Evolutionary conservation across 2,113 vertebrate genomes (phyloP).

Genomic region (Setophaga petechia): DNA sequence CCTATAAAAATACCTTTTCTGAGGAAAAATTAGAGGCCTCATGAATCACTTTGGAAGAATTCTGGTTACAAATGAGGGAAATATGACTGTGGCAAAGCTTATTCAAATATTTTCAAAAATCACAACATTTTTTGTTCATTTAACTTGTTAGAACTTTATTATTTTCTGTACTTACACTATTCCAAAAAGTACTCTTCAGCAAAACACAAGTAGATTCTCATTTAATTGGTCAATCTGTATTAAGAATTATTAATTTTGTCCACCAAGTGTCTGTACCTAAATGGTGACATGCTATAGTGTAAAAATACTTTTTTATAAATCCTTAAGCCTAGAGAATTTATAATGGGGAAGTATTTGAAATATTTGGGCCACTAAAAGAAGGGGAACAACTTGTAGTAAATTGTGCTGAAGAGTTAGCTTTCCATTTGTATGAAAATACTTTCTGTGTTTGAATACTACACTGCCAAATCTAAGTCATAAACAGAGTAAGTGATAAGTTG

Average conservation of each 20-base stretch:
- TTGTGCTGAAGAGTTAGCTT: not conserved
- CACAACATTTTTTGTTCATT: not conserved
- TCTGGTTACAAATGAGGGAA: no score
- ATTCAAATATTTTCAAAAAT: not conserved
- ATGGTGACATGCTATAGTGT: not conserved
- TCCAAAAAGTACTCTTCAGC: not conserved
- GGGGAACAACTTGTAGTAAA: fast-evolving
- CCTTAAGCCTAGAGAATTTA: not conserved
- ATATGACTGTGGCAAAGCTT: no score
- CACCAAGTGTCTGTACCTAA: not conserved
- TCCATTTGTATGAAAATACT: not conserved
- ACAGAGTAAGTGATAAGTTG: not conserved
- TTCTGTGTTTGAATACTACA: not conserved
- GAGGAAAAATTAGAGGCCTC: no score
- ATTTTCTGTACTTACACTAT: not conserved
- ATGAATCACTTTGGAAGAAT: no score
- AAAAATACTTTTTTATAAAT: not conserved
- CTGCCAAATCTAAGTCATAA: not conserved
- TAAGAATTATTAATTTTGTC: not conserved
- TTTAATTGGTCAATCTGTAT: not conserved
- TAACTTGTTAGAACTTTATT: not conserved
- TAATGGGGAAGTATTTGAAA: not conserved
- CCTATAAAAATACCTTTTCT: no score
- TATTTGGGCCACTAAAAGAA: not conserved
- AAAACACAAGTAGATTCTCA: not conserved